Evolutionary conservation across 2,888 invertebrate genomes (phyloP), one percentile per base, ranked within the genome.

Genomic region (Malacosoma neustria): DNA sequence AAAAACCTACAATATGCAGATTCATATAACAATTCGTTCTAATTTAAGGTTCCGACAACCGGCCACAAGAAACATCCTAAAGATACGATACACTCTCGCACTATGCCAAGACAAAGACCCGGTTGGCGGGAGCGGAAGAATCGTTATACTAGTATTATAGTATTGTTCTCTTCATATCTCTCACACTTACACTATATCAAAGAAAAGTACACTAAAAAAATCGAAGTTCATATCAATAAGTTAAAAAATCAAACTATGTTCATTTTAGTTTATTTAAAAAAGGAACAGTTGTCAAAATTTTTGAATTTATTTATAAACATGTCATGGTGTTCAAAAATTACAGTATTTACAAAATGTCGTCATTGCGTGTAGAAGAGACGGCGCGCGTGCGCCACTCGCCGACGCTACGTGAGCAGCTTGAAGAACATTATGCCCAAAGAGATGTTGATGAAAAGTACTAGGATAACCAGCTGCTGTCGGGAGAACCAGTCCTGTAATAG

Each of bases 401-500:
- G 87, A 75, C 90, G 91, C 94, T 96, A 97, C 93, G 96, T 96
- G 69, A 97, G 89, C 88, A 97, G 89, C 86, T 96, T 96, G 89
- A 96, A 94, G 89, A 97, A 97, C 92, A 97, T 93, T 86, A 97
- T 92, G 80, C 95, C 97, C 89, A 97, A 87, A 59, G 95, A 93
- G 87, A 97, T 93, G 89, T 97, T 97, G 88, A 96, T 92, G 88
- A 97, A 93, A 62, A 97, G 90, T 66, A 97, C 96, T 76, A 97
- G 88, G 88, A 97, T 92, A 84, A 97, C 93, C 79, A 97, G 89
- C 88, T 96, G 96, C 88, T 97, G 96, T 79, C 96, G 92, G 70
- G 96, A 95, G 87, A 97, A 95, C 97, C 97, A 97, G 90, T 96
- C 96, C 96, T 96, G 90, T 4, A 89, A 70, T 44, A 41, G 22